Percentiles rank a stretch among this genome's conserved stretches.
Evolutionary conservation across 2,888 invertebrate species (phyloP).

Genomic region (Stenchaetothrips biformis): DNA sequence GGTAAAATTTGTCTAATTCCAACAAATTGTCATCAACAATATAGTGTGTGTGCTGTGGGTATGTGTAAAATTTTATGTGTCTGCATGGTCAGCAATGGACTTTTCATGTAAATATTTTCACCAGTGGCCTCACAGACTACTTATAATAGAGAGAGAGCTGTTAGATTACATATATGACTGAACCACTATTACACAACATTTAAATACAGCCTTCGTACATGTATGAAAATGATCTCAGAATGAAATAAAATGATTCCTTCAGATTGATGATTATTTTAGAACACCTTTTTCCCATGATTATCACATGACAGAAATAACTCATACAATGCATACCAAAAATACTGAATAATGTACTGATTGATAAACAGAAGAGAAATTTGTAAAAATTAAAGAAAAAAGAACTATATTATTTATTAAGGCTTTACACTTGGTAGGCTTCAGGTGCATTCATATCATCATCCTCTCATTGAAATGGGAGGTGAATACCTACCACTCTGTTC

Average conservation of each 20-base stretch:
- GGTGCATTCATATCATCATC: background rate
- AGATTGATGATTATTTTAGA: background rate
- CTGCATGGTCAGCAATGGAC: background rate
- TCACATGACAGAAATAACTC: background rate
- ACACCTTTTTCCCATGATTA: background rate
- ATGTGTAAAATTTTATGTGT: background rate
- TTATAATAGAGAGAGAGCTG: background rate
- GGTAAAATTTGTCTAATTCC: background rate
- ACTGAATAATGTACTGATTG: background rate
- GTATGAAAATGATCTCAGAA: background rate
- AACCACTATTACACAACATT: background rate
- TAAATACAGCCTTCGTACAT: background rate
- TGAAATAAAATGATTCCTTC: background rate
- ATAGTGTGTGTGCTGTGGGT: background rate
- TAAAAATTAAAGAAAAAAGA: background rate
- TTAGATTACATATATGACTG: background rate
- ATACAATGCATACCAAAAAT: background rate
- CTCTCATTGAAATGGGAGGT: background rate
- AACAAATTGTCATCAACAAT: background rate
- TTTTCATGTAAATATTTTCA: background rate
- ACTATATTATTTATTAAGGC: background rate
- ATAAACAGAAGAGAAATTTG: background rate
- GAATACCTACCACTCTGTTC: background rate
- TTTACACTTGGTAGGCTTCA: background rate
- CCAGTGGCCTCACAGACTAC: background rate